These are phyloP conservation scores for Tachuris rubrigastra DNA, from an alignment of 2,113 vertebrate genomes.

Conservation along the genomic window DNA sequence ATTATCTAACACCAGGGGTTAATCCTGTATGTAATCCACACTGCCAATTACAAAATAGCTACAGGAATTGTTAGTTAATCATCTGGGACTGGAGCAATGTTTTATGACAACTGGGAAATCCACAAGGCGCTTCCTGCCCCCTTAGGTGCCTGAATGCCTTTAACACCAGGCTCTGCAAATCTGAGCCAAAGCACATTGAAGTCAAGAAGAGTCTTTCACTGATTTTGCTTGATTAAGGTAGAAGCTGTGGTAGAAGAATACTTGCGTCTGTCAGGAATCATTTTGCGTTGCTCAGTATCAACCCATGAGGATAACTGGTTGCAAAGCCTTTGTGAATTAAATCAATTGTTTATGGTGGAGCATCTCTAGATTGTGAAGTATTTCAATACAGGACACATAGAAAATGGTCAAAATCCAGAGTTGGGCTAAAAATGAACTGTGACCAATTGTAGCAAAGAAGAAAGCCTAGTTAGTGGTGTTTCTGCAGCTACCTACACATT, in stretches of 20 bases:
- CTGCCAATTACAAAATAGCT: not conserved
- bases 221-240: not conserved
- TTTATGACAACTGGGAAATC: not conserved
- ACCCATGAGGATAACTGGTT: not conserved
- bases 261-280: not conserved
- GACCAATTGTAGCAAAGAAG: not conserved
- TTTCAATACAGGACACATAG: not conserved
- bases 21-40: not conserved
- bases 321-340: not conserved
- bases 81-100: not conserved
- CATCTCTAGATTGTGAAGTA: not conserved
- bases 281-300: not conserved
- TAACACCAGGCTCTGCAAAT: not conserved
- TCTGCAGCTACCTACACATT: not conserved
- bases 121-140: not conserved
- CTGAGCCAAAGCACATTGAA: not conserved
- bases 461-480: not conserved
- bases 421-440: not conserved
- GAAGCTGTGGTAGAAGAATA: not conserved
- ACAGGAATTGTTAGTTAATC: not conserved
- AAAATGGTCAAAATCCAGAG: not conserved
- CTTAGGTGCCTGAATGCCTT: not conserved
- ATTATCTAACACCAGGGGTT: not conserved
- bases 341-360: not conserved
- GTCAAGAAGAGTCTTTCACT: not conserved